Evolutionary conservation across 2,888 invertebrate genomes (phyloP).

Genomic region (Pseudococcus jackbeardsleyi): DNA sequence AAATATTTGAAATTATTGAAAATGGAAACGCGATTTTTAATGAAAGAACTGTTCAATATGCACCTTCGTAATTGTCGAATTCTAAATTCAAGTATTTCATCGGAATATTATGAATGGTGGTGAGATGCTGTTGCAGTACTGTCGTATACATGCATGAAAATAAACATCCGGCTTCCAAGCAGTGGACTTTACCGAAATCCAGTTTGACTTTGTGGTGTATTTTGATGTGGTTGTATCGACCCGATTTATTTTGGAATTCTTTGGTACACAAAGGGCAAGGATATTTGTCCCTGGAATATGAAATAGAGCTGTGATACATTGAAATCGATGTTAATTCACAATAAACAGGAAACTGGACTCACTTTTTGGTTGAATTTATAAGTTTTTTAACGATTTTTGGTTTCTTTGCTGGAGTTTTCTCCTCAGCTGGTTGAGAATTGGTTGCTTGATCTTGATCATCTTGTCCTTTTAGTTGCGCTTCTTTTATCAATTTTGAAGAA

Average conservation of each 20-base stretch:
- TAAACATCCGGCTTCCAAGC: conserved; percentile 59
- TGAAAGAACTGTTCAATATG: neutral
- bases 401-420: neutral
- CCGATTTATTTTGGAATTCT: conserved; percentile 57
- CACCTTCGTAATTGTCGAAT: conserved; percentile 61
- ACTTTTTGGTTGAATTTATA: neutral
- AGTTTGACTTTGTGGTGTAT: conserved; percentile 54
- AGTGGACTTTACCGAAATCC: conserved; percentile 62
- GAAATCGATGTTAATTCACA: neutral
- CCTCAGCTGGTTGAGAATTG: neutral
- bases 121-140: conserved; percentile 58
- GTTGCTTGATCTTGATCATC: neutral
- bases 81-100: conserved; percentile 64
- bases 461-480: neutral
- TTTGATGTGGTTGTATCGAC: conserved; percentile 60
- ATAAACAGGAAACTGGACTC: neutral
- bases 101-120: conserved; percentile 57
- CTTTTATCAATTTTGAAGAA: conserved; percentile 3
- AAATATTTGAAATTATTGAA: neutral
- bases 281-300: conserved; percentile 25
- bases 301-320: neutral
- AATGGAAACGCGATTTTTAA: neutral
- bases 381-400: neutral
- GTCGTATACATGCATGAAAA: conserved; percentile 63
- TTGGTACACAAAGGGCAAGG: conserved; percentile 58